Base-by-base conservation (phyloP, 37 sponge, comb jelly and placozoan species). In the Tethya wilhelma region DNA sequence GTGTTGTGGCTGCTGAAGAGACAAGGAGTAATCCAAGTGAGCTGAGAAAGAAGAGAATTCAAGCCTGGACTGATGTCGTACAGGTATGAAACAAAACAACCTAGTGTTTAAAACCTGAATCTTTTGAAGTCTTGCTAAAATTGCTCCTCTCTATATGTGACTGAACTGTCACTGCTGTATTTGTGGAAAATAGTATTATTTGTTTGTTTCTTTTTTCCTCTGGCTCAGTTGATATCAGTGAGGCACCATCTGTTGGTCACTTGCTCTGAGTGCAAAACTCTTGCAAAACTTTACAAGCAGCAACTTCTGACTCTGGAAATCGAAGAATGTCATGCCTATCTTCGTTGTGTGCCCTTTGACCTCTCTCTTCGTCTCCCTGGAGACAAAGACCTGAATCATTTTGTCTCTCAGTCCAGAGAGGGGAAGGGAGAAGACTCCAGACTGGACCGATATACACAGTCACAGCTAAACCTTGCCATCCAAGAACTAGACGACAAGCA, bases 271-370 rank as follows among this genome's bases (percentile, higher is more conserved):
- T 38, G 62, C 34, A 73, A 82, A 56, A 32, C 53, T 9, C 80
- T 83, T 20, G 38, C 53, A 23, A 36, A 30, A 20, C 23, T 80
- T 62, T 90, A 90, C 71, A 74, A 71, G 68, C 39, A 58, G 0
- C 91, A 90, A 68, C 67, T 85, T 28, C 20, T 1, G 0, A 19
- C 32, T 14, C 63, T 90, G 25, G 77, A 85, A 14, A 44, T 40
- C 26, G 91, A 90, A 39, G 58, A 67, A 23, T 85, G 71, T 36
- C 91, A 90, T 45, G 77, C 91, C 71, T 72, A 81, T 65, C 67
- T 90, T 23, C 56, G 91, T 14, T 77, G 45, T 45, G 82, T 81
- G 31, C 77, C 78, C 41, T 85, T 90, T 55, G 81, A 84, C 76
- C 76, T 59, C 42, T 71, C 73, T 2, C 37, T 73, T 19, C 69